Percentiles rank a stretch among this genome's conserved stretches.
phyloP scores from a whole-genome alignment of 2,113 vertebrate species.

The Mirounga angustirostris region DNA sequence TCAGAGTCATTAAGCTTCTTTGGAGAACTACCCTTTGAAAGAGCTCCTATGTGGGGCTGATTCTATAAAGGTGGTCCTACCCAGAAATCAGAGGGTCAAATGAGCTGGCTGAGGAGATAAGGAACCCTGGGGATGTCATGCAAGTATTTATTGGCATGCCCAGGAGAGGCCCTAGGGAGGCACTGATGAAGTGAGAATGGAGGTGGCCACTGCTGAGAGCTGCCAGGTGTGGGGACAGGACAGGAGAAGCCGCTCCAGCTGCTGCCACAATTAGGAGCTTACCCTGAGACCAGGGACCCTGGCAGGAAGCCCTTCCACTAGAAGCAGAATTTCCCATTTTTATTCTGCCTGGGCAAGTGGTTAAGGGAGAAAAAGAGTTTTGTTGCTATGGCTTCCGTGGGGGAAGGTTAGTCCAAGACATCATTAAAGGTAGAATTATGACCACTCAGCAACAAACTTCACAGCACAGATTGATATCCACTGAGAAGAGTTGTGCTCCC shows the following conservation, averaged over 20 bases:
- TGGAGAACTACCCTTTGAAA: conserved; percentile 48
- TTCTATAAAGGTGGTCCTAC: neutral
- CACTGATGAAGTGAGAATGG: neutral
- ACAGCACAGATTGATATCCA: neutral
- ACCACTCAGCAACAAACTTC: neutral
- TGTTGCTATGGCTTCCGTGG: neutral
- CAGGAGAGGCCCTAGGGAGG: neutral
- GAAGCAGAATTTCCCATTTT: conserved; percentile 11
- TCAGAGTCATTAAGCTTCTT: neutral
- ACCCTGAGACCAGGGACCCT: neutral
- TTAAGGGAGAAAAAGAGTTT: neutral
- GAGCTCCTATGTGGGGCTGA: neutral
- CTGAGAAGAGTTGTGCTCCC: neutral
- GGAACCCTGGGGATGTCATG: neutral
- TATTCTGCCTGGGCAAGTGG: neutral
- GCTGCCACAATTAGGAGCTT: neutral
- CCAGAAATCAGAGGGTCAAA: conserved; percentile 14
- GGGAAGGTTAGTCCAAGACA: neutral
- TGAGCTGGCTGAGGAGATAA: neutral
- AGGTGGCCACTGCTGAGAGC: neutral
- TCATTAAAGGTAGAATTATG: neutral
- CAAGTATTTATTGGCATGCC: neutral
- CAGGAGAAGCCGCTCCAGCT: neutral
- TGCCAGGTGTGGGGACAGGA: neutral
- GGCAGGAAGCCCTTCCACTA: neutral